These are phyloP conservation scores for Takifugu rubripes DNA, from an alignment of 2,797 vertebrate genomes.

Conservation along the genomic window DNA sequence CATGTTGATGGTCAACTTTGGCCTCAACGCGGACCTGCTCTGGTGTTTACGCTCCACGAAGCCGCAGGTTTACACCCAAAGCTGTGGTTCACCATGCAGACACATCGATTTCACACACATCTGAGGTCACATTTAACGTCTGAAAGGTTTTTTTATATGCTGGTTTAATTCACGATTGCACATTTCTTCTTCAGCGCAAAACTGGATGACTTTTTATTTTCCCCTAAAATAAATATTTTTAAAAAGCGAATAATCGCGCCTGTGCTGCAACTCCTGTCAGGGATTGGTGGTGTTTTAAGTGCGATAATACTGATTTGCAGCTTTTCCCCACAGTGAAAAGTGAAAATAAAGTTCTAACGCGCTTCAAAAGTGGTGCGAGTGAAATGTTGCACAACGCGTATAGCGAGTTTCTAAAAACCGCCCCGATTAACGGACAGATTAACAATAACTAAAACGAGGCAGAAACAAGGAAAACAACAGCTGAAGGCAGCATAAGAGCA, in stretches of 20 bases:
- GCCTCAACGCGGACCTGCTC: slow-evolving; percentile 17
- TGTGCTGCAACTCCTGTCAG: too few relatives aligned
- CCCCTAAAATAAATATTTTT: background rate
- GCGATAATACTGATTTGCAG: background rate
- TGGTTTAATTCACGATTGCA: background rate
- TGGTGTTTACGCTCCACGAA: slow-evolving; percentile 46
- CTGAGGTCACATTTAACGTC: background rate
- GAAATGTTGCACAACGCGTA: background rate
- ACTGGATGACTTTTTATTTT: slow-evolving; percentile 1
- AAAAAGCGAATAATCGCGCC: background rate
- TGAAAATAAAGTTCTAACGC: background rate
- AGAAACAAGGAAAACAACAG: too few relatives aligned
- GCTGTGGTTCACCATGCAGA: slow-evolving; percentile 30
- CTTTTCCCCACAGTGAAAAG: background rate
- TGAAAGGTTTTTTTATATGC: background rate
- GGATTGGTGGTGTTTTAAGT: too few relatives aligned
- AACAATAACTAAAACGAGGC: too few relatives aligned
- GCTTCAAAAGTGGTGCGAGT: background rate
- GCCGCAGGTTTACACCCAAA: slow-evolving; percentile 53
- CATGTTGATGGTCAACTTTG: background rate
- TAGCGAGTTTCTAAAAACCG: background rate
- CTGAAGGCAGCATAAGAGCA: too few relatives aligned
- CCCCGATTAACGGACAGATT: too few relatives aligned
- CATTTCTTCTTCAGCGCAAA: background rate
- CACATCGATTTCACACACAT: background rate